Conservation (phyloP, 2,888 invertebrate genomes). For the Hypselothyrea guttata region DNA sequence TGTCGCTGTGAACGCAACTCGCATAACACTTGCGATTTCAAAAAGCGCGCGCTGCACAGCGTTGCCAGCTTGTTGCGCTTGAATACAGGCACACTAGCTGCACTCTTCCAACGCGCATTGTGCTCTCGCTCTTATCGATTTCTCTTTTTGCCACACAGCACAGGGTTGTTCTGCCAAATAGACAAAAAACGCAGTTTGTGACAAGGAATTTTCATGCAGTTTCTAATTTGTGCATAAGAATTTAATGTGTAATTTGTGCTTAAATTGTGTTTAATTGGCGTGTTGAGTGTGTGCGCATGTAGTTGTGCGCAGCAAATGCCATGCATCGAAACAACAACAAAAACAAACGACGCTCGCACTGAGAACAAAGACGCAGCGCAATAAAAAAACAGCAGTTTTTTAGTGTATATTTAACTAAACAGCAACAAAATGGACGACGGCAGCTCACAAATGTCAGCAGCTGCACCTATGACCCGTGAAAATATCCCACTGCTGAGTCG, state of each 20-base stretch:
- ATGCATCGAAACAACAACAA: conserved; percentile 40
- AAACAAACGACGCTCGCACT: conserved; percentile 35
- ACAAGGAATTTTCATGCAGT: conserved; percentile 54
- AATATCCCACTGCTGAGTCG: conserved; percentile 88
- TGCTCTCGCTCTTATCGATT: conserved; percentile 49
- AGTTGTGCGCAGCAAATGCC: conserved; percentile 28
- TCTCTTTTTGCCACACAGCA: conserved; percentile 39
- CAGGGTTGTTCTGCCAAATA: conserved; percentile 57
- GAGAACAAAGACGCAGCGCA: conserved; percentile 42
- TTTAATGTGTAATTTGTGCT: conserved; percentile 32
- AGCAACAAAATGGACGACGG: conserved; percentile 79
- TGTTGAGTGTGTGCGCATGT: conserved; percentile 16
- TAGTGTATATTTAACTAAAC: conserved; percentile 2
- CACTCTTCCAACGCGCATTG: conserved; percentile 19
- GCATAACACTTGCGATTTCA: conserved; percentile 6
- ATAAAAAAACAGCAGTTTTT: conserved; percentile 2
- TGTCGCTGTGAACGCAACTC: conserved; percentile 42
- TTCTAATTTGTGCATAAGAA: conserved; percentile 60
- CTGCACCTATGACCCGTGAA: conserved; percentile 85
- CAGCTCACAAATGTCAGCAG: conserved; percentile 83
- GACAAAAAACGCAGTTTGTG: conserved; percentile 50
- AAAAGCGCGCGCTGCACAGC: conserved; percentile 6
- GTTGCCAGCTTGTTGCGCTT: conserved; percentile 32
- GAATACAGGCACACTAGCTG: conserved; percentile 5
- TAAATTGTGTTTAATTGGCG: conserved; percentile 8